These are phyloP conservation scores for Cryptocephalus moraei DNA, from an alignment of 2,888 invertebrate species.

Conservation along the genomic window DNA sequence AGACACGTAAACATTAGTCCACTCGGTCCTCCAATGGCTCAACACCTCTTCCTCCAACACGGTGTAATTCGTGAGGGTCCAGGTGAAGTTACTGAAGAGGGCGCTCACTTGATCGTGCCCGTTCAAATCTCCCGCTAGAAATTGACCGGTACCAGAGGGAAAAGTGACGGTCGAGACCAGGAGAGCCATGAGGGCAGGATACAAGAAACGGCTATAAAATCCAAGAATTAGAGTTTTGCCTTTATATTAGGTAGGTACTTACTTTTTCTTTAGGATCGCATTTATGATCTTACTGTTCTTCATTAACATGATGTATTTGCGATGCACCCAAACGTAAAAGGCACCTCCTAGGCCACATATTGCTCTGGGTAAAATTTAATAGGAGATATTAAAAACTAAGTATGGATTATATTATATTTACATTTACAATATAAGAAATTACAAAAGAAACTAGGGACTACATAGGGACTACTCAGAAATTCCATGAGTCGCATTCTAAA, in stretches of 20 bases:
- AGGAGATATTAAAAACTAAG: background rate
- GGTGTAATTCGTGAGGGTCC: constrained; percentile 71
- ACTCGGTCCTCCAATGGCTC: constrained; percentile 75
- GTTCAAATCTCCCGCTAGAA: constrained; percentile 58
- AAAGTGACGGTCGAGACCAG: constrained; percentile 79
- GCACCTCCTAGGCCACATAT: constrained; percentile 81
- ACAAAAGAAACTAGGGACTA: no score
- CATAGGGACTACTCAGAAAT: no score
- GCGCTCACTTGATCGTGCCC: constrained; percentile 50
- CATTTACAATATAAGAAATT: no score
- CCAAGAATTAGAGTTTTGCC: background rate
- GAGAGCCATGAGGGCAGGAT: constrained; percentile 83
- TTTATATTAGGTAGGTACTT: constrained; percentile 33
- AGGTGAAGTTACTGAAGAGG: constrained; percentile 93
- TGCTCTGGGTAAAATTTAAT: constrained; percentile 46
- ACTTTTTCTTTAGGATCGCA: constrained; percentile 89
- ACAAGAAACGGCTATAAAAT: constrained; percentile 63
- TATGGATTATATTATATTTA: no score
- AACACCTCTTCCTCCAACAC: constrained; percentile 79
- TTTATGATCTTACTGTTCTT: constrained; percentile 82
- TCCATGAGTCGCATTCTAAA: no score
- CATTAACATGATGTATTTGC: constrained; percentile 87
- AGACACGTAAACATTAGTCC: constrained; percentile 75
- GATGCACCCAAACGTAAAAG: constrained; percentile 82
- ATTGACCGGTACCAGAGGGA: constrained; percentile 87